Evolutionary conservation across 2,113 vertebrate species (phyloP), one percentile per base, ranked within the genome.

Genomic region (Sinocyclocheilus grahami): DNA sequence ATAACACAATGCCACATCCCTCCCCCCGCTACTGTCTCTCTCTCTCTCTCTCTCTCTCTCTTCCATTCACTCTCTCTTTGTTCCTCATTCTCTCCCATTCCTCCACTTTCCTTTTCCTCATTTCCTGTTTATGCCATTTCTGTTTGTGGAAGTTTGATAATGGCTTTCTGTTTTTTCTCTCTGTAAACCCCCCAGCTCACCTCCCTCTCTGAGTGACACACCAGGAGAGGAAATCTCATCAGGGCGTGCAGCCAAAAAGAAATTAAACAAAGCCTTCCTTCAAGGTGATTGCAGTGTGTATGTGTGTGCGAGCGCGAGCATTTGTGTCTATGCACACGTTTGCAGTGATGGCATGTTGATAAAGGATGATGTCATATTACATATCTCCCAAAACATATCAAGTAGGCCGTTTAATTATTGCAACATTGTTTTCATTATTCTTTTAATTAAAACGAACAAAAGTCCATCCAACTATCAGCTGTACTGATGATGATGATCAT

Each of bases 201-300:
- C 51, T 16, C 78, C 10, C 65, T 62, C n/a, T 60, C 85, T 39
- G 75, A 78, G 75, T 85, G 84, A 85, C 75, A 78, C 84, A 85
- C 76, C 60, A 42, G 62, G 76, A 85, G 76, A 79, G 91, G 93
- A 94, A 93, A 94, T 94, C 93, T 92, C 87, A 42, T 88, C 53
- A 22, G 85, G 67, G 92, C 92, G 92, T 91, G 91, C 92, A 92
- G 92, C 93, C 91, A 93, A 92, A 93, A 91, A 91, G 89, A 94
- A 92, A 94, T 93, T 94, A 91, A 94, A 93, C 93, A 93, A 90
- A 92, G 92, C 87, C 88, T 92, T 88, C 85, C 84, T 90, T 91
- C 92, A 91, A 89, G 90, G 91, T 65, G 82, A 92, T 85, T 85
- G 75, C 27, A 53, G 53, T 67, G 58, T 78, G 37, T 51, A 8